phyloP scores from a whole-genome alignment of 1,140 invertebrate species.

The Vanessa atalanta region DNA sequence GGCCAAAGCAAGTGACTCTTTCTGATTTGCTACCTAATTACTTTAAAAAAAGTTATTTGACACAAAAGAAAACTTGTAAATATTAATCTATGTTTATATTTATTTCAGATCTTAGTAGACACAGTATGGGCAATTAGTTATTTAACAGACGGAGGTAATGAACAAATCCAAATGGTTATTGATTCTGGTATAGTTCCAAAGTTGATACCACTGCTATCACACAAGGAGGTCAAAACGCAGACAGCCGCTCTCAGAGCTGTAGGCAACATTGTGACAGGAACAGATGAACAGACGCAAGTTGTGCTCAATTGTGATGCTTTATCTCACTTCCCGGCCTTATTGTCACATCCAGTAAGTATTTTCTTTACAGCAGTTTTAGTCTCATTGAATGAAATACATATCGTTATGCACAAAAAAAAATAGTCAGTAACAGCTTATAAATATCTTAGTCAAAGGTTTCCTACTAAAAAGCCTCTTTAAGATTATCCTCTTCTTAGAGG shows the following conservation, averaged over 20 bases:
- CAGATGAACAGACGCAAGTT: slow-evolving; percentile 98
- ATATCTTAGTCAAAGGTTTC: no score
- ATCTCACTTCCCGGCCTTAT: slow-evolving; percentile 93
- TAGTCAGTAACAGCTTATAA: no score
- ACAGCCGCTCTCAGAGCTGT: slow-evolving; percentile 98
- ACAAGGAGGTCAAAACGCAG: slow-evolving; percentile 98
- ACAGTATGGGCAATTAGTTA: slow-evolving; percentile 99
- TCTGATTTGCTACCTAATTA: no score
- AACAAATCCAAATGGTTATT: slow-evolving; percentile 99
- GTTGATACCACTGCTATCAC: slow-evolving; percentile 96
- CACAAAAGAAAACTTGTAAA: no score
- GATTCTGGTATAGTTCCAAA: slow-evolving; percentile 97
- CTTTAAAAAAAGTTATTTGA: no score
- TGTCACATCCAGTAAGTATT: slow-evolving; percentile 87
- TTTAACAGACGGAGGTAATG: slow-evolving; percentile 98
- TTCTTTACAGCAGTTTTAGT: not conserved
- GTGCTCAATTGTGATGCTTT: slow-evolving; percentile 96
- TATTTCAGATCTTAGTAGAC: slow-evolving; percentile 95
- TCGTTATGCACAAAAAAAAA: not conserved
- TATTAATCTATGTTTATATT: not conserved
- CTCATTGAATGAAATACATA: not conserved
- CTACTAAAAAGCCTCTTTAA: no score
- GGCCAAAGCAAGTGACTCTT: no score
- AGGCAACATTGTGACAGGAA: slow-evolving; percentile 99
- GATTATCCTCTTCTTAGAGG: no score